Conservation (phyloP, 1,140 invertebrate genomes). For the Zaprionus kolodkinae region DNA sequence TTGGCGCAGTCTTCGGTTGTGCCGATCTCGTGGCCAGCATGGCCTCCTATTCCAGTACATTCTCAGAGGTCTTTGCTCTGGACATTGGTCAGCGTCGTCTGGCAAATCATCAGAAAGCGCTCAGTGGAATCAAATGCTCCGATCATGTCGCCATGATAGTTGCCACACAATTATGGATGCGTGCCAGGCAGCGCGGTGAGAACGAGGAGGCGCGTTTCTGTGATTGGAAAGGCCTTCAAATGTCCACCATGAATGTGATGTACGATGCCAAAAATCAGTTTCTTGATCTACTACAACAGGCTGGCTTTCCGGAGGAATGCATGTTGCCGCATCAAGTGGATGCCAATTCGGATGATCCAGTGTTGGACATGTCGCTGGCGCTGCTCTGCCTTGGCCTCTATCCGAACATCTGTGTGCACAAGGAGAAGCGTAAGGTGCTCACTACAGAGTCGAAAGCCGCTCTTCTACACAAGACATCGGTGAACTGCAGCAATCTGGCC, state of each 20-base stretch:
- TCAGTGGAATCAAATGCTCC: constrained; percentile 94
- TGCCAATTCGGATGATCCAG: constrained; percentile 90
- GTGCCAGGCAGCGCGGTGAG: constrained; percentile 90
- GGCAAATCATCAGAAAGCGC: constrained; percentile 90
- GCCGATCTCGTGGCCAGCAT: constrained; percentile 96
- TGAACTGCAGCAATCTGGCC: constrained; percentile 95
- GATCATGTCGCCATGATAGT: constrained; percentile 98
- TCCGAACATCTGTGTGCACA: constrained; percentile 98
- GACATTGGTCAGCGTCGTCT: constrained; percentile 89
- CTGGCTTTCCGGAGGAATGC: constrained; percentile 95
- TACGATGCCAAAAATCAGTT: constrained; percentile 97
- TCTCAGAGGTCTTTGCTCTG: constrained; percentile 94
- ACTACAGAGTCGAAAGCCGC: constrained; percentile 98
- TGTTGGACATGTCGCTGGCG: constrained; percentile 93
- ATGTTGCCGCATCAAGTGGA: constrained; percentile 90
- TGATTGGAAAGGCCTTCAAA: constrained; percentile 94
- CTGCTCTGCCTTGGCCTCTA: constrained; percentile 96
- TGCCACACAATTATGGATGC: constrained; percentile 94
- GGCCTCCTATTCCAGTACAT: constrained; percentile 96
- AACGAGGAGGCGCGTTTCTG: constrained; percentile 93
- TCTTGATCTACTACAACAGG: constrained; percentile 90
- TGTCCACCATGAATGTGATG: constrained; percentile 95
- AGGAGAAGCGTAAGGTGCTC: constrained; percentile 97
- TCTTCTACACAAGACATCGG: constrained; percentile 97
- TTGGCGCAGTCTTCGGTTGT: constrained; percentile 93